phyloP scores from a whole-genome alignment of 2,797 vertebrate species.

The Kryptopterus vitreolus region DNA sequence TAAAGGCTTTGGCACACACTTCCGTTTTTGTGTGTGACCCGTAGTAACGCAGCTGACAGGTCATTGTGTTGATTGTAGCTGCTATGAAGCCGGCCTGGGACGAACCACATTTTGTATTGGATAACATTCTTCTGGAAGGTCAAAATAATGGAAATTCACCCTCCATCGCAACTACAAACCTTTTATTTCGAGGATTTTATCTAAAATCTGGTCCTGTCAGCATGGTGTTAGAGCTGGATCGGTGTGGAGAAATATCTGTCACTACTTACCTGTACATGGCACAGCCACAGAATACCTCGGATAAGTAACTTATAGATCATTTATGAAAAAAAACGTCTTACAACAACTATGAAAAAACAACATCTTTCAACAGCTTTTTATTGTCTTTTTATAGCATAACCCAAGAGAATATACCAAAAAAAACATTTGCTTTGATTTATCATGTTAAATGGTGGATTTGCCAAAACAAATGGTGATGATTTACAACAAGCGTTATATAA shows the following conservation, averaged over 20 bases:
- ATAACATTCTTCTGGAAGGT: constrained; percentile 2
- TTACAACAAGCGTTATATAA: background rate
- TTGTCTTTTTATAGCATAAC: background rate
- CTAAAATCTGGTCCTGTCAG: background rate
- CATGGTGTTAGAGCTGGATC: background rate
- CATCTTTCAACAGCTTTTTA: background rate
- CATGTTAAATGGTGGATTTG: background rate
- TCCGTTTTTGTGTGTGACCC: constrained; percentile 55
- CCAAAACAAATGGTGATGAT: background rate
- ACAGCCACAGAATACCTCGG: background rate
- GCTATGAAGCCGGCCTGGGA: constrained; percentile 36
- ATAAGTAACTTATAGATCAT: background rate
- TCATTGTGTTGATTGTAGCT: constrained; percentile 54
- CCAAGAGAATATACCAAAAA: background rate
- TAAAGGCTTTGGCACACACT: constrained; percentile 55
- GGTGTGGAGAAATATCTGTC: background rate
- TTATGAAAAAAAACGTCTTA: too few relatives aligned
- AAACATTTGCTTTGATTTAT: background rate
- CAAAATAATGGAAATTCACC: background rate
- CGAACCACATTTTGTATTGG: constrained; percentile 33
- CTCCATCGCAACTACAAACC: background rate
- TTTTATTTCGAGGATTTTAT: background rate
- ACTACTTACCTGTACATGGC: background rate
- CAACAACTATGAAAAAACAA: too few relatives aligned
- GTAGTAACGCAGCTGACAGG: constrained; percentile 50